Base-by-base conservation (phyloP, 2,888 invertebrate genomes). In the Sisyra nigra region DNA sequence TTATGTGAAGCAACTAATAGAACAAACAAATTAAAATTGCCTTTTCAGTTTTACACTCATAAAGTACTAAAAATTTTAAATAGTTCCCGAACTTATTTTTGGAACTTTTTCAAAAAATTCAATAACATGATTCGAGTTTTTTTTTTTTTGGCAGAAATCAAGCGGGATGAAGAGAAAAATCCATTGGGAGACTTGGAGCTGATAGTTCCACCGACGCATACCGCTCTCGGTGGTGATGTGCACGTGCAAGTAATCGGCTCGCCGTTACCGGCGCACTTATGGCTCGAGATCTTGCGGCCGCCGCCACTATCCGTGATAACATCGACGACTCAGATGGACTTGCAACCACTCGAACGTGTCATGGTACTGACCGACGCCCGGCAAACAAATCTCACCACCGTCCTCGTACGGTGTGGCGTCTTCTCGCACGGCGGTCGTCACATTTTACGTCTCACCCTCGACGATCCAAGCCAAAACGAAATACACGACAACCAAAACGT, bases 171-270 rank as follows among this genome's bases (percentile, higher is more conserved):
- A n/a, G n/a, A 13, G 13, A 40, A 32, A 11, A 19, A 30, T 24
- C 14, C 30, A 30, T n/a, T 40, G n/a, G 15, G 19, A 7, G 15
- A 34, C 13, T 53, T 59, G 57, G 53, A 74, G 65, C 67, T 80
- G 54, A 71, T 78, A 57, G 72, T 83, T 52, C 83, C 85, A n/a
- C 70, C 75, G 49, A 72, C 76, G 38, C 79, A 85, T 57, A 77
- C 79, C 46, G 85, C 85, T 24, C 65, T 86, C 52, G 81, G 81
- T 50, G 85, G 85, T 49, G 85, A 86, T 61, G 72, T 86, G 46
- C 77, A 76, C 57, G 72, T 86, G 50, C 72, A 72, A 58, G 72
- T 85, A 52, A 55, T 62, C 40, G 66, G 67, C 13, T 57, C 65
- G 18, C 58, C 63, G 18, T 59, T 60, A 49, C 55, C 60, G 15